A percentile compares a stretch with the other conserved stretches of the same genome.
Evolutionary conservation across 2,888 invertebrate species (phyloP).

Genomic region (Pseudolycoriella hygida): DNA sequence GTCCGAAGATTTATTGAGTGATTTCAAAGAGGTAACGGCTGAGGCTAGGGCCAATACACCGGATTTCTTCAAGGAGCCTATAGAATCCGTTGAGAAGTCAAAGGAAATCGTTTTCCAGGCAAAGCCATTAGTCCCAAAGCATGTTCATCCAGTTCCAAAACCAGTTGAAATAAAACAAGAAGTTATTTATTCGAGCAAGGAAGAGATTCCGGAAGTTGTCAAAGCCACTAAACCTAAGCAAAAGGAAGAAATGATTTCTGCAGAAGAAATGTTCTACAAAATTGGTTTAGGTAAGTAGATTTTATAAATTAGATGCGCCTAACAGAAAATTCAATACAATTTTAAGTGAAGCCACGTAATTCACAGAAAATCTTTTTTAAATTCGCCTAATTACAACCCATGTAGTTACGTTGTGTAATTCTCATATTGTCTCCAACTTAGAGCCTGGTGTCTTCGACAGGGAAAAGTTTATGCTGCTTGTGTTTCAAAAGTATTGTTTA

Average conservation of each 20-base stretch:
- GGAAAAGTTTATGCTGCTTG: too few species aligned
- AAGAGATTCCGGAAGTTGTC: not conserved
- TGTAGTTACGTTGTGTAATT: too few species aligned
- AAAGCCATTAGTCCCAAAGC: not conserved
- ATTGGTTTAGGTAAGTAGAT: conserved; percentile 45
- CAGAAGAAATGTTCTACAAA: conserved; percentile 45
- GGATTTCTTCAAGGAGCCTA: not conserved
- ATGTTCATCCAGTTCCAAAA: not conserved
- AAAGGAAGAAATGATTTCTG: conserved; percentile 24
- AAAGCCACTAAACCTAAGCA: conserved; percentile 6
- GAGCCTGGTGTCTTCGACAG: too few species aligned
- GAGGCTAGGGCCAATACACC: not conserved
- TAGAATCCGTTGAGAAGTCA: not conserved
- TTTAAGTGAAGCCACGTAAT: too few species aligned
- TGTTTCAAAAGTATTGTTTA: too few species aligned
- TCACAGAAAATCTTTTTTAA: too few species aligned
- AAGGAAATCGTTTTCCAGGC: conserved; percentile 7
- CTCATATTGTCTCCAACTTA: too few species aligned
- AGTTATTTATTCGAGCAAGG: not conserved
- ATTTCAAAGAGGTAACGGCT: conserved; percentile 24
- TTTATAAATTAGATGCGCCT: conserved; percentile 1
- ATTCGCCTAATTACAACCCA: too few species aligned
- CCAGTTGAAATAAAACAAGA: not conserved
- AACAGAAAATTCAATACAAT: not conserved
- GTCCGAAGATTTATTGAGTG: conserved; percentile 25